Conservation (phyloP, 2,888 invertebrate genomes). For the Drosophila meridiana region DNA sequence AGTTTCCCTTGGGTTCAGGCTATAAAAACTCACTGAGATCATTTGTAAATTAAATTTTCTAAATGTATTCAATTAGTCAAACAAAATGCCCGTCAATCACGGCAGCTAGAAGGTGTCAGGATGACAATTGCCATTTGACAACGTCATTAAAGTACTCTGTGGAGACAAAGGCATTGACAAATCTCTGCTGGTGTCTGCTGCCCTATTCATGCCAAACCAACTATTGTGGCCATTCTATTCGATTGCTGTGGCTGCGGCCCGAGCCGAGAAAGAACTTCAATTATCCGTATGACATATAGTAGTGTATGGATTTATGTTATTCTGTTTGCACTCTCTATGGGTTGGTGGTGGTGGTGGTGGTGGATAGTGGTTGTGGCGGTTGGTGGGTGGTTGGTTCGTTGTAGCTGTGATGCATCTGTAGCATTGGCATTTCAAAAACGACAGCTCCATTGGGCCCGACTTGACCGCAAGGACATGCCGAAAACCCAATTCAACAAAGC, state of each 20-base stretch:
- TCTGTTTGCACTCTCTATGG: not conserved
- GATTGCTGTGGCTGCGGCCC: not conserved
- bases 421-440: conserved; percentile 12
- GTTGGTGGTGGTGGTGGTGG: not conserved
- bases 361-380: not conserved
- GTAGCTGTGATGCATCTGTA: not conserved
- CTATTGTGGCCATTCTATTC: not conserved
- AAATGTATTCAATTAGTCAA: not conserved
- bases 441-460: conserved; percentile 15
- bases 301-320: conserved; percentile 2
- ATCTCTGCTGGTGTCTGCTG: not conserved
- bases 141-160: not conserved
- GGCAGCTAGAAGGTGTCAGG: not conserved
- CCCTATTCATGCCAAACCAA: not conserved
- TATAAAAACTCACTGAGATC: not conserved
- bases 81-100: not conserved
- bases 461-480: conserved; percentile 31
- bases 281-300: not conserved
- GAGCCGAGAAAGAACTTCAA: not conserved
- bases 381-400: not conserved
- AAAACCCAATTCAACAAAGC: conserved; percentile 6
- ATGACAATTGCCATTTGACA: not conserved
- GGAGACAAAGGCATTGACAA: not conserved
- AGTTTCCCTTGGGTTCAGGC: too few species aligned
- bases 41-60: not conserved